Evolutionary conservation across 2,113 vertebrate genomes (phyloP).

Genomic region (Barnardius zonarius): DNA sequence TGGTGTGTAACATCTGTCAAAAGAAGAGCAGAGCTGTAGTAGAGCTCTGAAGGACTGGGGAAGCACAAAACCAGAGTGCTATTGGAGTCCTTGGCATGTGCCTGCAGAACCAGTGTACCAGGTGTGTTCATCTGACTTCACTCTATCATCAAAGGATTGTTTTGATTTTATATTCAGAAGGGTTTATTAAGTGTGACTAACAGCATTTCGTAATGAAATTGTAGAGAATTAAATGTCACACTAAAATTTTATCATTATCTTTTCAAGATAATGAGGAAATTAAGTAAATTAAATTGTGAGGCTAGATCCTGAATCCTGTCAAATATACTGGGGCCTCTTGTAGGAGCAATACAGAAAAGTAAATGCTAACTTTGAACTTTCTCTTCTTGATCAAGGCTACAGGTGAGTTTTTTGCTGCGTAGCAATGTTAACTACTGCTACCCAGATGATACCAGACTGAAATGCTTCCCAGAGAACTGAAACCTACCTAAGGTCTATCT

Average conservation of each 20-base stretch:
- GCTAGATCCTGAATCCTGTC: neutral
- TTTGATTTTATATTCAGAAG: neutral
- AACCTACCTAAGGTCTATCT: neutral
- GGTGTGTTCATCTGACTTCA: neutral
- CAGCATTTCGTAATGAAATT: neutral
- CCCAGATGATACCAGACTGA: neutral
- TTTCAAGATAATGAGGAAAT: neutral
- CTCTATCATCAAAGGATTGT: neutral
- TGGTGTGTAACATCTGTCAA: neutral
- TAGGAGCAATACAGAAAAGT: neutral
- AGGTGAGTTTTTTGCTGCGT: neutral
- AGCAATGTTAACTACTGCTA: neutral
- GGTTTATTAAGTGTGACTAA: neutral
- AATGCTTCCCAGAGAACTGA: neutral
- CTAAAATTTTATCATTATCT: neutral
- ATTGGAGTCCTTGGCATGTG: accelerated
- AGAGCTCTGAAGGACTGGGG: neutral
- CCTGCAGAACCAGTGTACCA: neutral
- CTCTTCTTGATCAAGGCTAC: neutral
- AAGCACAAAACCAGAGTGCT: neutral
- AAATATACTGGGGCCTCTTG: neutral
- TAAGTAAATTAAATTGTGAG: neutral
- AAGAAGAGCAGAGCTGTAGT: neutral
- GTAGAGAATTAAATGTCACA: neutral
- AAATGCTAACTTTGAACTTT: neutral